phyloP scores from a whole-genome alignment of 2,113 vertebrate genomes.

The Montifringilla adamsi region DNA sequence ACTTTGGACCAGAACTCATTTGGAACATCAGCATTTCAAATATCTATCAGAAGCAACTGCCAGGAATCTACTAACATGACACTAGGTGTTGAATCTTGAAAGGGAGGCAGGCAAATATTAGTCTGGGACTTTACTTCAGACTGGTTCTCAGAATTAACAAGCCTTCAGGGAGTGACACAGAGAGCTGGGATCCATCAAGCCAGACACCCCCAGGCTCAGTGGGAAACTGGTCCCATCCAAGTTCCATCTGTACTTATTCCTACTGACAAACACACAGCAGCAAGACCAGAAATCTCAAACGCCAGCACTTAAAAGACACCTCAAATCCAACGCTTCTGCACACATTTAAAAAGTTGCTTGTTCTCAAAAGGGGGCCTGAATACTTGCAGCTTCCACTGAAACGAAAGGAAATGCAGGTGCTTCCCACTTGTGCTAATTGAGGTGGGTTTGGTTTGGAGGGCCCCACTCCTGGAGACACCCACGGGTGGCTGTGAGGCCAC shows the following conservation, averaged over 20 bases:
- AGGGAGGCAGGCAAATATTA: not conserved
- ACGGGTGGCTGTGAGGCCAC: accelerated
- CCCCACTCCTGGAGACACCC: not conserved
- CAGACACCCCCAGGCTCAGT: not conserved
- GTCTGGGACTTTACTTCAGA: not conserved
- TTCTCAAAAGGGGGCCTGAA: not conserved
- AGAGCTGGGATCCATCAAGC: not conserved
- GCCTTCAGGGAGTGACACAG: not conserved
- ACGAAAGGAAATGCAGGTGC: not conserved
- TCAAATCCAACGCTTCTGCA: not conserved
- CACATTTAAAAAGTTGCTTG: not conserved
- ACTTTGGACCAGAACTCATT: not conserved
- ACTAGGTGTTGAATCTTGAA: not conserved
- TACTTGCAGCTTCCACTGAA: not conserved
- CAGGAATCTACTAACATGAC: not conserved
- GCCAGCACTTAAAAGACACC: not conserved
- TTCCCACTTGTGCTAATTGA: not conserved
- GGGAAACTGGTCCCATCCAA: not conserved
- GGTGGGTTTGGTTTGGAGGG: not conserved
- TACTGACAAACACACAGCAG: not conserved
- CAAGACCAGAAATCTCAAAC: not conserved
- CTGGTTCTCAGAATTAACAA: not conserved
- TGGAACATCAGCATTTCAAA: not conserved
- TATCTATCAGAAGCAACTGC: not conserved
- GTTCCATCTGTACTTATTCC: not conserved